These are phyloP conservation scores for Microctenopoma steveboyesi DNA, from an alignment of 2,797 vertebrate genomes.

Conservation along the genomic window DNA sequence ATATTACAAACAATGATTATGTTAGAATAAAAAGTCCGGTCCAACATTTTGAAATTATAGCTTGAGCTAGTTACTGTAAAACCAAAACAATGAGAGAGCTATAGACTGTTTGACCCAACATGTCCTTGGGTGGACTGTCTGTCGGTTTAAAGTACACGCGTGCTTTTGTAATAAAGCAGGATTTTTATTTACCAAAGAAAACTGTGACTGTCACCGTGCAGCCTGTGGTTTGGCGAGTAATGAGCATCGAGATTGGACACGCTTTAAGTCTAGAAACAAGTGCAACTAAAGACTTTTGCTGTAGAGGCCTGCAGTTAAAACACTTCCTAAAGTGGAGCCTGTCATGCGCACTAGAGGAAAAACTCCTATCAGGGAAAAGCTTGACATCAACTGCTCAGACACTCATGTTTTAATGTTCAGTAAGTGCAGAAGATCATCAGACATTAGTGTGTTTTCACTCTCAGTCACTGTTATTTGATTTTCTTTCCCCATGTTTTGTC, in stretches of 20 bases:
- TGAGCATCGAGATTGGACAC: neutral
- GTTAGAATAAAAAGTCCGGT: no score
- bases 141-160: neutral
- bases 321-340: conserved; percentile 28
- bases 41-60: no score
- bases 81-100: no score
- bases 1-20: no score
- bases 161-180: neutral
- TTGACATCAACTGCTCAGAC: conserved; percentile 23
- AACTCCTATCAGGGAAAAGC: conserved; percentile 34
- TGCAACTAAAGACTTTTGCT: conserved; percentile 13
- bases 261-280: conserved; percentile 6
- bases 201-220: neutral
- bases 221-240: conserved; percentile 5
- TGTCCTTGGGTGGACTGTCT: no score
- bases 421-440: conserved; percentile 2
- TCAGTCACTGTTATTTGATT: neutral
- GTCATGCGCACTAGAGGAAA: conserved; percentile 42
- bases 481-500: neutral
- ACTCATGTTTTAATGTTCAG: conserved; percentile 15
- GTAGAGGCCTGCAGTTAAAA: conserved; percentile 29
- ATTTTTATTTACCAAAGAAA: conserved; percentile 6
- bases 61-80: no score
- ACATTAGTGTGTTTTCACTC: neutral
- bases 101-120: no score